Evolutionary conservation across 2,113 vertebrate genomes (phyloP).

Genomic region (Oreocharis arfaki): DNA sequence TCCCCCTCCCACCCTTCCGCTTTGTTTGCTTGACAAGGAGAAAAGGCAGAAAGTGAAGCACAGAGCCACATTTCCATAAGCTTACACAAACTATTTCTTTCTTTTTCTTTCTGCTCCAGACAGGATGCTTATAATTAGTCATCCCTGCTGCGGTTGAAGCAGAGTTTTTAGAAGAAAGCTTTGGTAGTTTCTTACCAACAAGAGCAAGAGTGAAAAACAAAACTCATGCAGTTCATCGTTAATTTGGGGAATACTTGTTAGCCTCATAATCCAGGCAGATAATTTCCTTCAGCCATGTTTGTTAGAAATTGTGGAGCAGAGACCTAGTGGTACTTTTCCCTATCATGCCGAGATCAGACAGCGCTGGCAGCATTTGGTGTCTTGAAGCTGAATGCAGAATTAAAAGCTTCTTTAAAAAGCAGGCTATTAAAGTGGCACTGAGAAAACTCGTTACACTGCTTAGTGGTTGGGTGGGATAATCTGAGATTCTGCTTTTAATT

Average conservation of each 20-base stretch:
- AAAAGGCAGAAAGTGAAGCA: conserved; percentile 53
- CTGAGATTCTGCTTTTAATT: conserved; percentile 18
- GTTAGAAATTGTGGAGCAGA: not conserved
- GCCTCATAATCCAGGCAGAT: conserved; percentile 10
- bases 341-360: conserved; percentile 17
- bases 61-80: conserved; percentile 41
- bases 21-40: conserved; percentile 52
- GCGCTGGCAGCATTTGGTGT: conserved; percentile 29
- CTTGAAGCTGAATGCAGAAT: conserved; percentile 37
- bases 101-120: not conserved
- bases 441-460: not conserved
- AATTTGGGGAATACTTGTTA: conserved; percentile 3
- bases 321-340: not conserved
- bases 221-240: not conserved
- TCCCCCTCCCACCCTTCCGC: not conserved
- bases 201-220: conserved; percentile 10
- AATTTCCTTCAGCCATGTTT: conserved; percentile 2
- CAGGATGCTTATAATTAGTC: conserved; percentile 39
- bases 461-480: conserved; percentile 26
- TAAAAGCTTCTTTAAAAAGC: conserved; percentile 37
- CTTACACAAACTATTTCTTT: conserved; percentile 21
- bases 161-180: not conserved
- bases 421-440: not conserved
- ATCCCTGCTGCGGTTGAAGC: conserved; percentile 7
- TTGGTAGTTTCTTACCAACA: not conserved